Conservation (phyloP, 2,113 vertebrate genomes). For the Melanerpes formicivorus region DNA sequence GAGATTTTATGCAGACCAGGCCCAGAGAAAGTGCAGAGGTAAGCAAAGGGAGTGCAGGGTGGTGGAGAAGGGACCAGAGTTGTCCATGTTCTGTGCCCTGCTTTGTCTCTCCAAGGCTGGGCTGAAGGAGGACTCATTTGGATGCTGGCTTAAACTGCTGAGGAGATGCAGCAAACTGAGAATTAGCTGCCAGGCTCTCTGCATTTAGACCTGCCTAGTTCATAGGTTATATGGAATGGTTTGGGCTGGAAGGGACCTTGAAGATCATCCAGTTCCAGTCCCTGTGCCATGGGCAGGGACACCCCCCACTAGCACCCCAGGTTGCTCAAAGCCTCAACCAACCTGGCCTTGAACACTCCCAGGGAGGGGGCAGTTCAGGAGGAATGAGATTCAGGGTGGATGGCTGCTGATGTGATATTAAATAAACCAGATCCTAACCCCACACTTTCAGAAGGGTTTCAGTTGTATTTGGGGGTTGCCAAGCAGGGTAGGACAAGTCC, state of each 20-base stretch:
- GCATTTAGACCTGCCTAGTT: neutral
- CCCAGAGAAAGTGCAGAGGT: constrained; percentile 79
- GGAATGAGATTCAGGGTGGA: neutral
- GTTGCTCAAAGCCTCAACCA: no score
- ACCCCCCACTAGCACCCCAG: no score
- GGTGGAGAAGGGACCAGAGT: neutral
- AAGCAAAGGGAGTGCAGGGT: neutral
- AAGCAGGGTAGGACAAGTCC: neutral
- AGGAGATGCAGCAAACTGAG: neutral
- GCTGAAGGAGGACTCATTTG: neutral
- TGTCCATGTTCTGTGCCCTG: rapidly evolving
- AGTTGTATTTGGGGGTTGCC: neutral
- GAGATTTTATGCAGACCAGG: constrained; percentile 70
- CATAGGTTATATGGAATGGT: no score
- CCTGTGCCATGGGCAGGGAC: no score
- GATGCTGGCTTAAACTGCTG: neutral
- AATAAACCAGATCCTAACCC: neutral
- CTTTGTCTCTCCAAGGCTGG: neutral
- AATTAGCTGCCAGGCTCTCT: neutral
- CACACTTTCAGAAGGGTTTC: neutral
- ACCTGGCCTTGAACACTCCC: no score
- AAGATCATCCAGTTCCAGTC: no score
- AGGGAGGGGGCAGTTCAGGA: neutral
- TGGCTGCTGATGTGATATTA: neutral
- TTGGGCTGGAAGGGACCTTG: no score